Base-by-base conservation (phyloP, 2,888 invertebrate species). In the Callosobruchus maculatus region DNA sequence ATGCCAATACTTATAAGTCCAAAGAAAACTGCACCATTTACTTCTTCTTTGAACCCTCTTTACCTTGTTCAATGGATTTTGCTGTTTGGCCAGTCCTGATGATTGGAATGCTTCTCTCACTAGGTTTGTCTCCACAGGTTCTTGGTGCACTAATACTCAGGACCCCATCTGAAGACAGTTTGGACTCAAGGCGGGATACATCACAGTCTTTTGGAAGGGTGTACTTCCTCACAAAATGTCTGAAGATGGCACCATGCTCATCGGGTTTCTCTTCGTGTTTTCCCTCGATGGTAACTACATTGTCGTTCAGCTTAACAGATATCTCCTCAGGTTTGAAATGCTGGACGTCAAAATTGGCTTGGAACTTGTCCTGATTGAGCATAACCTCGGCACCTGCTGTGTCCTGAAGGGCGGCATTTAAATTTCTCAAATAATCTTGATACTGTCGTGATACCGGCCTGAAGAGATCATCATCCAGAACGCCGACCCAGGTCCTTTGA, bases 291-390 rank as follows among this genome's bases (percentile, higher is more conserved):
- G 77, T 76, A n/a, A 77, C 70, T 9, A 71, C 67, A 67, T 76
- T 74, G 3, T 72, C 74, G 0, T 74, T 73, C n/a, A 77, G 70
- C 72, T 77, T 77, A 0, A 77, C 76, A 21, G 75, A 71, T 20
- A 77, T 76, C 71, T 76, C 77, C 22, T 75, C 74, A 0, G 77
- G 77, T 68, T 74, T 75, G 74, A 77, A 77, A 66, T 76, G 77
- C 73, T 77, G 77, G 18, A 77, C 76, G 67, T 73, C 76, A 20
- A 76, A 75, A 31, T 76, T 75, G n/a, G 74, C 77, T 22, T 75
- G 76, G 69, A 77, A 77, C 71, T 68, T 77, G 66, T 76, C 67
- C 30, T 75, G 73, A n/a, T 75, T 74, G 22, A 76, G 49, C 13
- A 26, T 72, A 9, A 74, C 74, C 0, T 71, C 70, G 13, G 77